These are phyloP conservation scores for Drosophila tropicalis DNA, from an alignment of 1,140 invertebrate species.

Conservation along the genomic window DNA sequence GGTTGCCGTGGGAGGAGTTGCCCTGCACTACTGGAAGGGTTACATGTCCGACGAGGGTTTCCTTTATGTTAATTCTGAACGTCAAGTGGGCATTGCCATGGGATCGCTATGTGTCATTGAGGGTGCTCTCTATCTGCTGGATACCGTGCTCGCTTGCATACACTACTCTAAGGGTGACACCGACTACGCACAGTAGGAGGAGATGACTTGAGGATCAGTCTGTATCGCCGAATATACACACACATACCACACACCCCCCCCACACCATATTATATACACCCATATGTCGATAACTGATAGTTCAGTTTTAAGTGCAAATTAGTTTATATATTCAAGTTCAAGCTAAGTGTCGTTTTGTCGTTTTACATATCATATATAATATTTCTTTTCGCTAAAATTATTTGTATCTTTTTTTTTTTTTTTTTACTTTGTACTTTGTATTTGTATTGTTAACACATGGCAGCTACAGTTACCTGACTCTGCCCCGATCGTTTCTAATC, in stretches of 20 bases:
- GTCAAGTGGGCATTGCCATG: constrained; percentile 90
- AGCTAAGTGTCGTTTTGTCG: constrained; percentile 51
- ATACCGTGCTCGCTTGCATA: constrained; percentile 89
- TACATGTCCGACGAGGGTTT: constrained; percentile 91
- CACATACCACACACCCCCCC: constrained; percentile 22
- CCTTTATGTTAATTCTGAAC: constrained; percentile 86
- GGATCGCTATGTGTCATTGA: constrained; percentile 90
- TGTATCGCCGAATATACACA: constrained; percentile 57
- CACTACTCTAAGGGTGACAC: constrained; percentile 88
- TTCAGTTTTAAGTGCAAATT: constrained; percentile 74
- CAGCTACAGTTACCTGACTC: constrained; percentile 12
- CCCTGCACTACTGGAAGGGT: constrained; percentile 93
- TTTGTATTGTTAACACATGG: constrained; percentile 12
- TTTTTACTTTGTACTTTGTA: constrained; percentile 16
- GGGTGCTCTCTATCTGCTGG: constrained; percentile 90
- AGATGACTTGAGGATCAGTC: constrained; percentile 15
- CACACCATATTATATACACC: constrained; percentile 26
- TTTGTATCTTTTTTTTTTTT: constrained; percentile 29
- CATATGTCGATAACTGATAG: constrained; percentile 46
- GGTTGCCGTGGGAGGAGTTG: constrained; percentile 91
- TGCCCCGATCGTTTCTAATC: constrained; percentile 10
- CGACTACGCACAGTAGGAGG: constrained; percentile 63
- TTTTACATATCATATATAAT: constrained; percentile 34
- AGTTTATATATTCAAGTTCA: constrained; percentile 55
- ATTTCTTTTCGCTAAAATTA: constrained; percentile 8